Percentiles rank a stretch among this genome's conserved stretches.
Evolutionary conservation across 2,888 invertebrate genomes (phyloP).

Genomic region (Slavum lentiscoides): DNA sequence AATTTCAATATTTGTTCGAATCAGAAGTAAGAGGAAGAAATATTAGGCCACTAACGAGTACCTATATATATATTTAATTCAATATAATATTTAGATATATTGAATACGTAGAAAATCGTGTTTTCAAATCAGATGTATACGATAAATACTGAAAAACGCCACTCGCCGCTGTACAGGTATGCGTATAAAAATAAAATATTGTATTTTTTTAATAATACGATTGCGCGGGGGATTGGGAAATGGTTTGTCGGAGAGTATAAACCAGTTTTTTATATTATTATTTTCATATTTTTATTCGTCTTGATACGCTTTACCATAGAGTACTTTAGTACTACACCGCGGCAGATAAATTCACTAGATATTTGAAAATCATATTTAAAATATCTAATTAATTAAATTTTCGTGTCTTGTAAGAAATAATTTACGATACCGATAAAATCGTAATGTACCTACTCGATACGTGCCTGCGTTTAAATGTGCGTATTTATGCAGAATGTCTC

Average conservation of each 20-base stretch:
- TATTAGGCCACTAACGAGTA: no score
- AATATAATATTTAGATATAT: no score
- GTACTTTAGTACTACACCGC: not conserved
- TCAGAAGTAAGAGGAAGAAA: no score
- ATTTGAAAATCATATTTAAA: conserved; percentile 8
- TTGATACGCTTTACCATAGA: not conserved
- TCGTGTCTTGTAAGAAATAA: not conserved
- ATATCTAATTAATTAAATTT: conserved; percentile 2
- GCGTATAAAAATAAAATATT: not conserved
- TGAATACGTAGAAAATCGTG: no score
- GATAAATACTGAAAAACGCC: not conserved
- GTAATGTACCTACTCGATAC: not conserved
- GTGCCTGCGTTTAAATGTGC: not conserved
- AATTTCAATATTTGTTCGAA: not conserved
- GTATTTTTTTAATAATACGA: conserved; percentile 14
- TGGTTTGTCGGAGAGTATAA: not conserved
- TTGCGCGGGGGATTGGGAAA: not conserved
- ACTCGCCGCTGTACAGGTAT: not conserved
- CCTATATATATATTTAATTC: no score
- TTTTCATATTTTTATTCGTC: conserved; percentile 12
- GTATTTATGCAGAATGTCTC: not conserved
- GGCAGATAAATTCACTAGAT: conserved; percentile 5
- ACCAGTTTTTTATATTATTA: conserved; percentile 38
- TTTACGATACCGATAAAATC: not conserved
- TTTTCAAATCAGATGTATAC: not conserved